Conservation (phyloP, 53 echinoderm and acorn worm genomes). For the Crossaster papposus region DNA sequence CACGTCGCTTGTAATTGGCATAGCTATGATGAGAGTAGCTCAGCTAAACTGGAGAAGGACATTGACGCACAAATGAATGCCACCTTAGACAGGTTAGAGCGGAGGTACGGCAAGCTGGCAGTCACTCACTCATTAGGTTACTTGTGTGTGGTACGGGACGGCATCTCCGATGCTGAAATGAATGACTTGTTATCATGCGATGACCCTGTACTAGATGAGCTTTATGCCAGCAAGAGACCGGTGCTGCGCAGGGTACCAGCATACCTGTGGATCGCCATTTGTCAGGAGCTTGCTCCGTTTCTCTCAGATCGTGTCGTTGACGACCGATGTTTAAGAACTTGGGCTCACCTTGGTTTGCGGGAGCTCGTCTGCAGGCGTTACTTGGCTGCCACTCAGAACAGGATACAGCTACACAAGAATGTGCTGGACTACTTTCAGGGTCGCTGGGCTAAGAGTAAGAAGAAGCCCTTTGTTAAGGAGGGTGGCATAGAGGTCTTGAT, state of each 20-base stretch:
- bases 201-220: constrained; percentile 80
- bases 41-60: constrained; percentile 67
- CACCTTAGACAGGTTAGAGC: constrained; percentile 77
- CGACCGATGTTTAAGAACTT: constrained; percentile 70
- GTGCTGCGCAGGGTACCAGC: constrained; percentile 77
- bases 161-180: constrained; percentile 91
- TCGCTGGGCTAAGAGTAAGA: constrained; percentile 86
- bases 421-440: constrained; percentile 86
- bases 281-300: constrained; percentile 81
- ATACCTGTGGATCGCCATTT: constrained; percentile 84
- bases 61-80: constrained; percentile 68
- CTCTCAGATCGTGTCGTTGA: constrained; percentile 70
- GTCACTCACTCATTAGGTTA: constrained; percentile 71
- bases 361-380: constrained; percentile 80
- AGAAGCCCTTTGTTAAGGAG: constrained; percentile 89
- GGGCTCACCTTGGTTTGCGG: constrained; percentile 73
- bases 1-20: constrained; percentile 74
- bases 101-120: constrained; percentile 78
- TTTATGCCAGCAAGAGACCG: constrained; percentile 67
- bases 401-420: constrained; percentile 73
- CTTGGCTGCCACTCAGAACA: constrained; percentile 61
- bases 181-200: constrained; percentile 92
- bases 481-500: constrained; percentile 88
- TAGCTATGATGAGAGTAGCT: constrained; percentile 71
- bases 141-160: constrained; percentile 74